phyloP scores from a whole-genome alignment of 2,888 invertebrate species.

The Agrenia bidenticulata region DNA sequence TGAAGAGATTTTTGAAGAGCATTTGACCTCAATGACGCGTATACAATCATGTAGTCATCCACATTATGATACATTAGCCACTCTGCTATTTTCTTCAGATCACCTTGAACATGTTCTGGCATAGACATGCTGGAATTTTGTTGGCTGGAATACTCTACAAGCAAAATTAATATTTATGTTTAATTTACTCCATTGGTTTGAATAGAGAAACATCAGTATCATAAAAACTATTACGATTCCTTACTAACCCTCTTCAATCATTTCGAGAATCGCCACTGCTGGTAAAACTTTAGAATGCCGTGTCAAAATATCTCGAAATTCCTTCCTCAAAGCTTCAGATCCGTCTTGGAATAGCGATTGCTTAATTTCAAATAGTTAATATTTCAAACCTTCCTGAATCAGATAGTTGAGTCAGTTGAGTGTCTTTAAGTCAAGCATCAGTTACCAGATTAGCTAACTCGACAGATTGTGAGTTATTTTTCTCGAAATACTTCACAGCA shows the following conservation, averaged over 20 bases:
- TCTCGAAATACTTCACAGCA: constrained; percentile 87
- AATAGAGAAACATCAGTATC: background rate
- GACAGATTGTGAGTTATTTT: constrained; percentile 88
- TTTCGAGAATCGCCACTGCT: constrained; percentile 74
- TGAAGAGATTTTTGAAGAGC: constrained; percentile 74
- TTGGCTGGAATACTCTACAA: constrained; percentile 46
- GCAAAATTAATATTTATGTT: constrained; percentile 1
- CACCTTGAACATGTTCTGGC: constrained; percentile 68
- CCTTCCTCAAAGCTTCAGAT: constrained; percentile 78
- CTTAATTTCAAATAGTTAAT: constrained; percentile 56
- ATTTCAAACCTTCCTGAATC: background rate
- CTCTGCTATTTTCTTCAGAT: constrained; percentile 74
- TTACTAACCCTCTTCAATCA: constrained; percentile 71
- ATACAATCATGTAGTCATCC: constrained; percentile 73
- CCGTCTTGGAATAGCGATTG: constrained; percentile 77
- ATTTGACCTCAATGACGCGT: constrained; percentile 72
- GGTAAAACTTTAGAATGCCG: constrained; percentile 83
- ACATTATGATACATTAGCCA: constrained; percentile 81
- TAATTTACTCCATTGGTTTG: background rate
- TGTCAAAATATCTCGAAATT: constrained; percentile 81
- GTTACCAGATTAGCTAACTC: constrained; percentile 85
- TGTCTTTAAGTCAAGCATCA: too few relatives aligned
- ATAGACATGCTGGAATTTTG: constrained; percentile 56
- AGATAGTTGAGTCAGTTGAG: too few relatives aligned
- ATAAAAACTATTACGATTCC: background rate